Conservation (phyloP, 1,140 invertebrate genomes). For the Chlorops oryzae region DNA sequence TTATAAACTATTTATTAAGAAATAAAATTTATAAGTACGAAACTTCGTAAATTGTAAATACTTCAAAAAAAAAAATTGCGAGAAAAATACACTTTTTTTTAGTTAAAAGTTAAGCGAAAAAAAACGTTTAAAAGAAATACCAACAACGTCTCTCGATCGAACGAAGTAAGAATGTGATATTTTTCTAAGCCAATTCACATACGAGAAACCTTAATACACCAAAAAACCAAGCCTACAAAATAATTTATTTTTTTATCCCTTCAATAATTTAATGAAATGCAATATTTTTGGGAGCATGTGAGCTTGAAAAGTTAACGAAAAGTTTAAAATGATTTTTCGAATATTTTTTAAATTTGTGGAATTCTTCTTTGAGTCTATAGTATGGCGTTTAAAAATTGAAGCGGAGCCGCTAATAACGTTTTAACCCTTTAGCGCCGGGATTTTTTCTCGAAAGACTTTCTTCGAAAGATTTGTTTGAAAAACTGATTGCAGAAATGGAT, state of each 20-base stretch:
- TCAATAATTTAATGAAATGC: too few relatives aligned
- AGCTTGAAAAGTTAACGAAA: too few relatives aligned
- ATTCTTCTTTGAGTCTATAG: too few relatives aligned
- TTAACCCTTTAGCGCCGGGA: too few relatives aligned
- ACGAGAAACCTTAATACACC: slow-evolving; percentile 22
- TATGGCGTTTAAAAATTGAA: too few relatives aligned
- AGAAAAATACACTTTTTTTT: neutral
- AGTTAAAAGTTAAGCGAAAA: slow-evolving; percentile 12
- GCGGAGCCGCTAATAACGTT: too few relatives aligned
- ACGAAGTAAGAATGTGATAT: slow-evolving; percentile 49
- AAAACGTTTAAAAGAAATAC: slow-evolving; percentile 21
- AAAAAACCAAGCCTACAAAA: slow-evolving; percentile 23
- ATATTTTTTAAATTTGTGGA: too few relatives aligned
- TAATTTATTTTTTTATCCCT: too few relatives aligned
- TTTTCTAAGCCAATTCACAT: slow-evolving; percentile 48
- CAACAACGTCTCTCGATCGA: slow-evolving; percentile 46
- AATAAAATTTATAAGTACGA: slow-evolving; percentile 7
- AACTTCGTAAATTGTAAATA: neutral
- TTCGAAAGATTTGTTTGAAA: too few relatives aligned
- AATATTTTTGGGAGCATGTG: slow-evolving; percentile 20
- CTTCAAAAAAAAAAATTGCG: neutral
- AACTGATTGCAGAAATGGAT: too few relatives aligned
- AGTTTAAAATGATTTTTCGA: too few relatives aligned
- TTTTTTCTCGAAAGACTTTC: too few relatives aligned
- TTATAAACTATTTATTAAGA: neutral